phyloP scores from a whole-genome alignment of 2,797 vertebrate genomes.

The Hipposideros larvatus region DNA sequence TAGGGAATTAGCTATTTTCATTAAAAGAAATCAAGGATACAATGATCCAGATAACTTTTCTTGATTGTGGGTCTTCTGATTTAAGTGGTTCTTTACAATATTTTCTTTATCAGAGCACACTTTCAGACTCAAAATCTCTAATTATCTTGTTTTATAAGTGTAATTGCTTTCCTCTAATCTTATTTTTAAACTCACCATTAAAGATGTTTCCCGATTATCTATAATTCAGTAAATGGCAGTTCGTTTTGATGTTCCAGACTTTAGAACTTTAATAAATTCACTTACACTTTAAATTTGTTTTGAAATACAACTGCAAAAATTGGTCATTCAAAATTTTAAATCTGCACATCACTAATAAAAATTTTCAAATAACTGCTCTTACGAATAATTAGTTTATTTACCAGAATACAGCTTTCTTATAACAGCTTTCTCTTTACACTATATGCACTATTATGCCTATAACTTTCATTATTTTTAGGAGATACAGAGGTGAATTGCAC shows the following conservation, averaged over 20 bases:
- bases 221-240: not conserved
- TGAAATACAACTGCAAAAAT: not conserved
- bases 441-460: constrained; percentile 32
- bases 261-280: not conserved
- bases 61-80: not conserved
- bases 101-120: constrained; percentile 15
- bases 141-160: not conserved
- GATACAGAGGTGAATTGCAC: constrained; percentile 29
- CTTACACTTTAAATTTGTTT: not conserved
- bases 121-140: not conserved
- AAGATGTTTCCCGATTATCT: not conserved
- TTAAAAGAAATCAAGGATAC: not conserved
- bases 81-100: not conserved
- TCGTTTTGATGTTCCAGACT: not conserved
- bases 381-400: not conserved
- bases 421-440: not conserved
- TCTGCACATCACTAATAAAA: not conserved
- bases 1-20: not conserved
- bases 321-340: not conserved
- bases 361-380: not conserved
- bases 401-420: not conserved
- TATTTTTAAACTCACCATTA: not conserved
- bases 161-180: not conserved
- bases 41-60: not conserved
- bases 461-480: constrained; percentile 20